These are phyloP conservation scores for Iguana delicatissima DNA, from an alignment of 2,797 vertebrate species.

Conservation along the genomic window DNA sequence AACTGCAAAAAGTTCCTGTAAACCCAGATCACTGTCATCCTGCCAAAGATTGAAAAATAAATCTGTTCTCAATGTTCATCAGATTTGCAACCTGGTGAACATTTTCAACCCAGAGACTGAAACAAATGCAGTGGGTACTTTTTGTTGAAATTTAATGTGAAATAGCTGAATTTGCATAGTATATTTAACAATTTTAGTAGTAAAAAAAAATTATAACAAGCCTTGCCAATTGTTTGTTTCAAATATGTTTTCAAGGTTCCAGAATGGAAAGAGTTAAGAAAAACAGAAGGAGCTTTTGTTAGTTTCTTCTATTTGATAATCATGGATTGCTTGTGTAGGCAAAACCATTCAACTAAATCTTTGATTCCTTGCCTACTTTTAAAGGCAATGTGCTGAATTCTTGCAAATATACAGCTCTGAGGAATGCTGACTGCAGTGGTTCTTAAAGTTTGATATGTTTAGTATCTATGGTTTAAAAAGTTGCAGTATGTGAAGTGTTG, in stretches of 20 bases:
- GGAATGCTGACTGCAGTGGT: slow-evolving; percentile 19
- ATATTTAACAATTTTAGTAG: background rate
- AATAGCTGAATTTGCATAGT: too few relatives aligned
- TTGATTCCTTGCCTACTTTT: slow-evolving; percentile 26
- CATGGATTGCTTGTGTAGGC: slow-evolving; percentile 25
- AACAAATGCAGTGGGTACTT: background rate
- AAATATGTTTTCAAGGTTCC: background rate
- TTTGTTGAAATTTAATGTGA: background rate
- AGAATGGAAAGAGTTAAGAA: background rate
- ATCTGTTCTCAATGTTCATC: too few relatives aligned
- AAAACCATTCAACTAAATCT: slow-evolving; percentile 29
- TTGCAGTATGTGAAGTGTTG: background rate
- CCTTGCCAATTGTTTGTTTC: background rate
- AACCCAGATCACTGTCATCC: too few relatives aligned
- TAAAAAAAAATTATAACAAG: background rate
- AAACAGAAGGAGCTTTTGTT: background rate
- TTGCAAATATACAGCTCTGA: background rate
- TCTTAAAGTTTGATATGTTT: slow-evolving; percentile 20
- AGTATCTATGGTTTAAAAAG: background rate
- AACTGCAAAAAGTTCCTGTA: too few relatives aligned
- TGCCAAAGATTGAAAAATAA: too few relatives aligned
- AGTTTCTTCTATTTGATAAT: background rate
- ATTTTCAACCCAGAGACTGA: too few relatives aligned
- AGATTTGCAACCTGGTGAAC: too few relatives aligned
- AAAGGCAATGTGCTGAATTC: slow-evolving; percentile 27